A percentile compares a stretch with the other conserved stretches of the same genome.
Conservation (phyloP, 2,797 vertebrate genomes). For the Pseudocheirus occidentalis region DNA sequence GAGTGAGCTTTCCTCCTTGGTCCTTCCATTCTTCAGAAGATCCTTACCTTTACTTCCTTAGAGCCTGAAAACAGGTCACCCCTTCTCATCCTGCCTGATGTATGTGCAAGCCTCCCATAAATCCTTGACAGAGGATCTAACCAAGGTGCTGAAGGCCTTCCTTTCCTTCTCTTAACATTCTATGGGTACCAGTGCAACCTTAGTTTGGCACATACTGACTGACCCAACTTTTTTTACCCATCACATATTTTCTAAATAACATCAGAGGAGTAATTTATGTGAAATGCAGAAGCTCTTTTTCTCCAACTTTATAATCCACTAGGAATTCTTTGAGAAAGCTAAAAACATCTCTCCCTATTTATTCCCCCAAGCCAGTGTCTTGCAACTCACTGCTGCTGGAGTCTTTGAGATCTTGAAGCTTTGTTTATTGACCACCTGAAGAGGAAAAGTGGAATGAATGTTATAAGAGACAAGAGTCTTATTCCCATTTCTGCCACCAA, state of each 20-base stretch:
- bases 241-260: not conserved
- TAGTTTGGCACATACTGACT: not conserved
- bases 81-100: not conserved
- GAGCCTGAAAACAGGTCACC: not conserved
- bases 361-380: not conserved
- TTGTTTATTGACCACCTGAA: not conserved
- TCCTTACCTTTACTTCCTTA: not conserved
- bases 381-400: not conserved
- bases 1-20: not conserved
- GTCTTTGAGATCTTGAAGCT: not conserved
- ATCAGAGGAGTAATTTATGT: not conserved
- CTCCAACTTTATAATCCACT: not conserved
- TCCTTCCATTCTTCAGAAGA: not conserved
- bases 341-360: not conserved
- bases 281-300: not conserved
- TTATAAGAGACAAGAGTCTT: not conserved
- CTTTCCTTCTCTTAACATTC: not conserved
- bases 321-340: not conserved
- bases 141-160: not conserved
- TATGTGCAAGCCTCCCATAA: not conserved
- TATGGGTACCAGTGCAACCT: no score
- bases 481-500: not conserved
- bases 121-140: not conserved
- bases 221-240: not conserved
- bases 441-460: not conserved